phyloP scores from a whole-genome alignment of 2,888 invertebrate species.

The Ophioninae sp. region DNA sequence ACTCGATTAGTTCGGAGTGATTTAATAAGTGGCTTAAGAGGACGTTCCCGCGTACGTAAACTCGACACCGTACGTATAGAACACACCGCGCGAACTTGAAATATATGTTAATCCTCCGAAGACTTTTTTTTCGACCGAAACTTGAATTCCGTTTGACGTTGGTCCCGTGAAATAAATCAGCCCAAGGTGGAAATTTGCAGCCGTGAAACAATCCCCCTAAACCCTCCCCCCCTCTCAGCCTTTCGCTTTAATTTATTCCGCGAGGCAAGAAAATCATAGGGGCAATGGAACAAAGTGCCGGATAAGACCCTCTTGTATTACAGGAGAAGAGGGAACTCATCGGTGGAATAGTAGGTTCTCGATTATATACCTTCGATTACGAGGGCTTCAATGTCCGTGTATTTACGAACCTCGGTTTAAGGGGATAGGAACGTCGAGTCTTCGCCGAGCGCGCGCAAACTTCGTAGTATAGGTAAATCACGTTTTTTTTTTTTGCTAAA shows the following conservation, averaged over 20 bases:
- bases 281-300: slow-evolving; percentile 23
- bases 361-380: slow-evolving; percentile 27
- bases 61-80: too few species aligned
- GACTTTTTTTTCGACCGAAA: neutral
- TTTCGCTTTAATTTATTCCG: slow-evolving; percentile 1
- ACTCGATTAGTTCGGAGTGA: too few species aligned
- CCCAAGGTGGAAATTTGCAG: slow-evolving; percentile 11
- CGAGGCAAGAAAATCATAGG: slow-evolving; percentile 4
- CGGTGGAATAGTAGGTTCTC: slow-evolving; percentile 1
- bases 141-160: slow-evolving; percentile 7
- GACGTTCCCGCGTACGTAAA: too few species aligned
- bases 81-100: too few species aligned
- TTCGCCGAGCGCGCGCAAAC: neutral
- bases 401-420: slow-evolving; percentile 7
- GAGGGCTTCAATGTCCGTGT: neutral
- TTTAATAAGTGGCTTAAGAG: too few species aligned
- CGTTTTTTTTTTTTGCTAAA: too few species aligned
- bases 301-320: slow-evolving; percentile 2
- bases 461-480: slow-evolving; percentile 2
- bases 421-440: too few species aligned
- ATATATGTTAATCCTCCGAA: too few species aligned
- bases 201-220: neutral
- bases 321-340: neutral
- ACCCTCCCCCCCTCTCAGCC: neutral
- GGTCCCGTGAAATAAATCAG: slow-evolving; percentile 5